Base-by-base conservation (phyloP, 2,888 invertebrate genomes). In the Agapostemon virescens region DNA sequence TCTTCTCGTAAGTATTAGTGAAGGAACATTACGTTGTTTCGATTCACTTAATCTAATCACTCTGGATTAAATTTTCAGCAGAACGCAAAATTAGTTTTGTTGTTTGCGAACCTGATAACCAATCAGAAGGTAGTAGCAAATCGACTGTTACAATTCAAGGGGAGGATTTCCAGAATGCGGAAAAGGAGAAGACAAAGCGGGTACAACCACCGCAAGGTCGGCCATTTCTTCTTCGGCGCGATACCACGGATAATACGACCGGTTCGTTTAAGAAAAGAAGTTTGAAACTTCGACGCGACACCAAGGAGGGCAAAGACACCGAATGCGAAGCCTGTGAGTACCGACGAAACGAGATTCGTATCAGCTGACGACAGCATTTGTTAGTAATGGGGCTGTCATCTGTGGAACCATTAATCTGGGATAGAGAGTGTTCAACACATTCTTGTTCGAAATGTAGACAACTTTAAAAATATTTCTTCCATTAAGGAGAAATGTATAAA, bases 81-180 rank as follows among this genome's bases (percentile, higher is more conserved):
- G 98, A 98, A 91, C 94, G 98, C 79, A 98, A 98, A 93, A 98
- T 98, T 90, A 98, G 98, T 88, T 98, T 98, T 92, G 98, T 98
- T 7, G 95, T 98, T 15, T 98, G 98, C 89, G 98, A 98, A 91
- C 97, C 98, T 0, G 98, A 98, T 91, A 97, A 97, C 90, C 98
- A 98, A 89, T 98, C 98, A 4, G 97, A 98, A 89, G 98, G 97
- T 74, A 98, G 98, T 92, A 97, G 97, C 89, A 98, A 98, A 90
- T 97, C 98, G n/a, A 97, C 98, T 0, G 95, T 98, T 81, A 97
- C 97, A 68, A 93, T 94, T 79, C 94, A 94, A 86, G 94, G 94
- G 1, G 94, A 94, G 81, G 94, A 94, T 74, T 76, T 77, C 38
- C 87, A 86, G 40, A 90, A 90, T 88, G 63, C 91, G 7, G 92